Percentiles rank a stretch among this genome's conserved stretches.
These are phyloP conservation scores for Macroglossus sobrinus DNA, from an alignment of 2,113 vertebrate genomes.

Conservation along the genomic window DNA sequence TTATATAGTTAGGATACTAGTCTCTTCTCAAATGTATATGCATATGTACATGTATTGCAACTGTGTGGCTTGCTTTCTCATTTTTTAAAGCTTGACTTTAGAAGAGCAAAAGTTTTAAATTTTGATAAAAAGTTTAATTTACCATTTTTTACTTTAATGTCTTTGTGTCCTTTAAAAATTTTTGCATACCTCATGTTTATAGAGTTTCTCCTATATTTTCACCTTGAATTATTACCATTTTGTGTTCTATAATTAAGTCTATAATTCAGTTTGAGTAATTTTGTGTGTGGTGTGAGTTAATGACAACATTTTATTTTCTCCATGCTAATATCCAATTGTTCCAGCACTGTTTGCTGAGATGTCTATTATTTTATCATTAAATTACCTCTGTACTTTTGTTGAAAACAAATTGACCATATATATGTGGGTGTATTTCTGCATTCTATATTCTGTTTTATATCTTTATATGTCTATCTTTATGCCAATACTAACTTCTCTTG, in stretches of 20 bases:
- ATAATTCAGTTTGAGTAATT: background rate
- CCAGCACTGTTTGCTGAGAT: background rate
- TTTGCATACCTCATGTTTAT: background rate
- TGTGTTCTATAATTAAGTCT: background rate
- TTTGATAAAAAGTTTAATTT: background rate
- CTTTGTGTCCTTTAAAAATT: background rate
- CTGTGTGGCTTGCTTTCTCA: background rate
- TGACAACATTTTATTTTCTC: background rate
- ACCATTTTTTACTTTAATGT: background rate
- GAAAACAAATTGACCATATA: background rate
- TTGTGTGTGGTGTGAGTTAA: background rate
- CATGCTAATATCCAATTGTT: background rate
- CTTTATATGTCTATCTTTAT: background rate
- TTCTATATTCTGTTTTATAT: background rate
- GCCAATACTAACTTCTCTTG: background rate
- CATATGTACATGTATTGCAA: background rate
- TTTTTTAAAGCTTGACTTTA: background rate
- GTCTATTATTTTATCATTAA: background rate
- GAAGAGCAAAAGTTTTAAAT: background rate
- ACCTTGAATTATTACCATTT: background rate
- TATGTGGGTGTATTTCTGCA: background rate
- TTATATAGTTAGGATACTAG: background rate
- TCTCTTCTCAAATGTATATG: background rate
- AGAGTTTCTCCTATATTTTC: background rate
- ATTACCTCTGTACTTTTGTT: background rate